Evolutionary conservation across 2,888 invertebrate genomes (phyloP).

Genomic region (Drepanosiphum platanoidis): DNA sequence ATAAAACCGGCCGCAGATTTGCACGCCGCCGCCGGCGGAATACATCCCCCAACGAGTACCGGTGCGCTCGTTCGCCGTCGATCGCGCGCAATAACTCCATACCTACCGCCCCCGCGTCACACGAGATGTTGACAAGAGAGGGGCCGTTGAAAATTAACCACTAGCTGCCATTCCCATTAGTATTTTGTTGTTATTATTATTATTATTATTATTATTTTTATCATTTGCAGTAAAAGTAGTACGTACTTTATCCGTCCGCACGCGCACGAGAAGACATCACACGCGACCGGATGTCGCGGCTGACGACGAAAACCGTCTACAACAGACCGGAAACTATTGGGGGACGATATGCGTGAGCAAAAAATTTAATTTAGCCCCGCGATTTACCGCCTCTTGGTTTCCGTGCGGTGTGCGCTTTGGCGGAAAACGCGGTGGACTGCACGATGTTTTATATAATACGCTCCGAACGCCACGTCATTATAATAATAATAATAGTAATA

Average conservation of each 20-base stretch:
- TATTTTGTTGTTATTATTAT: neutral
- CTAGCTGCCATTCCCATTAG: neutral
- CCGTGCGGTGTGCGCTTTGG: neutral
- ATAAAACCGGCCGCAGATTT: slow-evolving; percentile 39
- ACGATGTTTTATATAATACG: neutral
- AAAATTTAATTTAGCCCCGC: slow-evolving; percentile 12
- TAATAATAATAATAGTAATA: neutral
- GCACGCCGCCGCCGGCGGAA: slow-evolving; percentile 11
- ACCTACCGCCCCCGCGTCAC: neutral
- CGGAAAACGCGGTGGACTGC: neutral
- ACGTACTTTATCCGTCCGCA: neutral
- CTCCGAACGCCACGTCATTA: neutral
- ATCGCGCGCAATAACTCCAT: neutral
- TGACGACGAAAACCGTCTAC: slow-evolving; percentile 15
- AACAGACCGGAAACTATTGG: slow-evolving; percentile 22
- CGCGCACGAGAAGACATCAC: neutral
- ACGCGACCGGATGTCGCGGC: slow-evolving; percentile 30
- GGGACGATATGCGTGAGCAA: neutral
- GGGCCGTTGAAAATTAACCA: neutral
- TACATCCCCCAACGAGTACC: neutral
- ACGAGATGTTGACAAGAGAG: slow-evolving; percentile 27
- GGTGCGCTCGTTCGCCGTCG: neutral
- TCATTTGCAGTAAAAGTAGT: neutral
- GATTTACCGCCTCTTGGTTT: neutral
- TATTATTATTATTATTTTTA: neutral